Evolutionary conservation across 1,140 invertebrate genomes (phyloP).

Genomic region (Aphidius ervi): DNA sequence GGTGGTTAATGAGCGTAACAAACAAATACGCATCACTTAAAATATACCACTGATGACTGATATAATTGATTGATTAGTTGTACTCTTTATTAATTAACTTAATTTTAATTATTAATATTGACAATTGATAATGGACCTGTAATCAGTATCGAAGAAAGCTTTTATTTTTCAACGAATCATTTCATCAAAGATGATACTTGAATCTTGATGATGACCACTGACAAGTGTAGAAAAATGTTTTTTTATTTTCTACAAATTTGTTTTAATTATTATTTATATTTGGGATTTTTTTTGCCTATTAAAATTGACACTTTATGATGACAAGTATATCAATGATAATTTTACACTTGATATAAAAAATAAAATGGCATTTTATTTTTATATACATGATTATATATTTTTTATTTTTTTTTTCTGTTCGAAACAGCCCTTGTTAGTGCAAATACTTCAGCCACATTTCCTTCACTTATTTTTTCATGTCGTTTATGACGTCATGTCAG

Average conservation of each 20-base stretch:
- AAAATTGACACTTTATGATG: neutral
- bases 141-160: too few species aligned
- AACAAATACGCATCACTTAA: conserved; percentile 29
- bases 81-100: conserved; percentile 12
- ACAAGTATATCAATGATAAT: too few species aligned
- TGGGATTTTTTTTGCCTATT: neutral
- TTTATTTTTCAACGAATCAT: too few species aligned
- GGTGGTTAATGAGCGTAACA: conserved; percentile 29
- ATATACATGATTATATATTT: too few species aligned
- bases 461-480: conserved; percentile 6
- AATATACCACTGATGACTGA: conserved; percentile 14
- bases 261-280: conserved; percentile 11
- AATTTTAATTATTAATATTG: conserved; percentile 3
- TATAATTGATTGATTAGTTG: conserved; percentile 29
- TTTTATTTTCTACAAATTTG: neutral
- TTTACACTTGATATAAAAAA: neutral
- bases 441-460: conserved; percentile 16
- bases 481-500: conserved; percentile 18
- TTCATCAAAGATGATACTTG: too few species aligned
- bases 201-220: too few species aligned
- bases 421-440: neutral
- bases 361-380: neutral
- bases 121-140: too few species aligned
- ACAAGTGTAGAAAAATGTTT: too few species aligned
- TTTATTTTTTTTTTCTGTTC: neutral